A percentile compares a stretch with the other conserved stretches of the same genome.
phyloP scores from a whole-genome alignment of 2,113 vertebrate species.

The Labeo catla region DNA sequence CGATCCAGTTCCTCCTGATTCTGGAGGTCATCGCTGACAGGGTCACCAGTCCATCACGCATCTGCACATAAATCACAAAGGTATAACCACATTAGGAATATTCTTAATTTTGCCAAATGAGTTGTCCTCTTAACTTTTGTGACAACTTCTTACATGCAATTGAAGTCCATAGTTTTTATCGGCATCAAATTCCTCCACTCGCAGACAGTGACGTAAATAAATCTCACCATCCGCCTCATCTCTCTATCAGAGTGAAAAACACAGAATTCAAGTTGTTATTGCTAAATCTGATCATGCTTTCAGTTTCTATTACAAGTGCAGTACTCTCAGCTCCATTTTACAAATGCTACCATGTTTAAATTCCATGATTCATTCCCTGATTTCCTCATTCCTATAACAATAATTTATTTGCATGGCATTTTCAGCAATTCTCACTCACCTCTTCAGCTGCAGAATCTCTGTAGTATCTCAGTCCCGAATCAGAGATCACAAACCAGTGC shows the following conservation, averaged over 20 bases:
- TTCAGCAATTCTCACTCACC: slow-evolving; percentile 73
- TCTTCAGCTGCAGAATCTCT: slow-evolving; percentile 89
- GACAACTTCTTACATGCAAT: slow-evolving; percentile 80
- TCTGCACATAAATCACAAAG: slow-evolving; percentile 72
- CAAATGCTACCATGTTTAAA: neutral
- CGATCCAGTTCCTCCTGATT: slow-evolving; percentile 93
- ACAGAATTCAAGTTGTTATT: neutral
- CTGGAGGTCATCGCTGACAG: slow-evolving; percentile 94
- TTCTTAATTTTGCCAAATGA: neutral
- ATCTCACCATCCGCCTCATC: slow-evolving; percentile 91
- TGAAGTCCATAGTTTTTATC: slow-evolving; percentile 95
- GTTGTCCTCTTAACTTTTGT: neutral
- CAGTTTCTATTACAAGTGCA: neutral
- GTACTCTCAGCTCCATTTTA: neutral
- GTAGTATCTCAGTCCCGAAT: slow-evolving; percentile 88
- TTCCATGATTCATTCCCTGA: neutral
- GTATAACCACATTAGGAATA: neutral
- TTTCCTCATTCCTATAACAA: neutral
- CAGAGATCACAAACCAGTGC: slow-evolving; percentile 92
- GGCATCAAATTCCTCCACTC: slow-evolving; percentile 85
- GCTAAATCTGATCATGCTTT: neutral
- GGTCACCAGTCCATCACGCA: slow-evolving; percentile 84
- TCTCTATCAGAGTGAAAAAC: slow-evolving; percentile 72
- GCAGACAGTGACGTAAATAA: slow-evolving; percentile 80
- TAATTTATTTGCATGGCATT: neutral